Evolutionary conservation across 2,888 invertebrate species (phyloP).

Genomic region (Drosophila quinaria): DNA sequence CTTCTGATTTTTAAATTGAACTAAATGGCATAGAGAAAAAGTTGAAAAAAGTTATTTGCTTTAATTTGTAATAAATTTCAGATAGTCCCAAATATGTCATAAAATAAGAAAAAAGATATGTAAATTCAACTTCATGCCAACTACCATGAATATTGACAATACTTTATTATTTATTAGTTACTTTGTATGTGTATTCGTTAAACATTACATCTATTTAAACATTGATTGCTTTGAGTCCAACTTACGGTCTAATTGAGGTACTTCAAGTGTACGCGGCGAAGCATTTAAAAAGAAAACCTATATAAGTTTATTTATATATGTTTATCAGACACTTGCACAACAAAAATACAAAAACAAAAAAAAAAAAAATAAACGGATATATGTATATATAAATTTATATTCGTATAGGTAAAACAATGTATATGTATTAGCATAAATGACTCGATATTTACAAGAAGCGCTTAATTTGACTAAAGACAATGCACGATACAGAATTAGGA

Average conservation of each 20-base stretch:
- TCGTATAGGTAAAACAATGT: slow-evolving; percentile 30
- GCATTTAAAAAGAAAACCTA: slow-evolving; percentile 33
- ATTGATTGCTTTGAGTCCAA: slow-evolving; percentile 36
- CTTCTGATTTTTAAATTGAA: too few species aligned
- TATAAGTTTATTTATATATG: slow-evolving; percentile 7
- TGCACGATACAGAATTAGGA: slow-evolving; percentile 30
- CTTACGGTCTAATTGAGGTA: slow-evolving; percentile 73
- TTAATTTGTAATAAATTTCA: too few species aligned
- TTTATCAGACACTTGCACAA: slow-evolving; percentile 38
- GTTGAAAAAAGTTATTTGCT: too few species aligned
- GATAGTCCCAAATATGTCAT: too few species aligned
- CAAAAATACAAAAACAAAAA: slow-evolving; percentile 23
- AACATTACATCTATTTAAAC: slow-evolving; percentile 46
- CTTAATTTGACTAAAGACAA: slow-evolving; percentile 69
- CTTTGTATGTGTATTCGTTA: slow-evolving; percentile 35
- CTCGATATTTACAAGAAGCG: slow-evolving; percentile 81
- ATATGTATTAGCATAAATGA: slow-evolving; percentile 75
- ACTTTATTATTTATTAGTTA: slow-evolving; percentile 5
- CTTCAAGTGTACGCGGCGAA: slow-evolving; percentile 68
- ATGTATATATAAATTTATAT: slow-evolving; percentile 23
- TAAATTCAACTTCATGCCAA: background rate
- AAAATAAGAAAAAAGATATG: background rate
- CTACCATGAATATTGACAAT: slow-evolving; percentile 6
- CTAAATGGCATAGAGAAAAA: too few species aligned
- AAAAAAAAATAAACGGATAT: slow-evolving; percentile 35